These are phyloP conservation scores for Glossophaga mutica DNA, from an alignment of 2,797 vertebrate genomes.

Conservation along the genomic window DNA sequence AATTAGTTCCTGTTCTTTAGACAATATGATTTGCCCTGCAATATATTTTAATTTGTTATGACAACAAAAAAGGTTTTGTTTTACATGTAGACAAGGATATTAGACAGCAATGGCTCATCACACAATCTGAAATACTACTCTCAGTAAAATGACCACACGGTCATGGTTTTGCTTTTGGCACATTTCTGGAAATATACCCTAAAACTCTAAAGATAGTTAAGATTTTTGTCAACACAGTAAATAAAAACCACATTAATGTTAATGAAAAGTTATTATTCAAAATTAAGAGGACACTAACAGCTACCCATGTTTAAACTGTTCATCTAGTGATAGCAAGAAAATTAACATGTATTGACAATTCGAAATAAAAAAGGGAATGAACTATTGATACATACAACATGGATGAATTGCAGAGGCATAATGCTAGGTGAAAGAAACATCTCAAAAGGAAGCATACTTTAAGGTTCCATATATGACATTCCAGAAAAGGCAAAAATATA, in stretches of 20 bases:
- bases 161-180: constrained; percentile 69
- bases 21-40: not conserved
- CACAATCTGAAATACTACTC: constrained; percentile 59
- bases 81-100: constrained; percentile 12
- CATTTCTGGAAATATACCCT: constrained; percentile 63
- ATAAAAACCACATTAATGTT: not conserved
- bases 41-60: constrained; percentile 20
- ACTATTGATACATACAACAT: not conserved
- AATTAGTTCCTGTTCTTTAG: constrained; percentile 44
- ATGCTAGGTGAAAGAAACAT: not conserved
- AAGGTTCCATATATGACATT: constrained; percentile 2
- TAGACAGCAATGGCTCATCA: not conserved
- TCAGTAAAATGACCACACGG: constrained; percentile 37
- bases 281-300: not conserved
- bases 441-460: not conserved
- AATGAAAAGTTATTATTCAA: not conserved
- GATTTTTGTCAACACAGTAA: not conserved
- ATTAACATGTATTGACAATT: not conserved
- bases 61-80: not conserved
- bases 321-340: not conserved
- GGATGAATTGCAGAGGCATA: not conserved
- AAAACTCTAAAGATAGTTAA: not conserved
- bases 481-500: constrained; percentile 39
- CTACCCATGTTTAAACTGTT: constrained; percentile 21
- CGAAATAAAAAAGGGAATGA: constrained; percentile 26